Conservation (phyloP, 1,140 invertebrate genomes). For the Stratiolaelaps scimitus region DNA sequence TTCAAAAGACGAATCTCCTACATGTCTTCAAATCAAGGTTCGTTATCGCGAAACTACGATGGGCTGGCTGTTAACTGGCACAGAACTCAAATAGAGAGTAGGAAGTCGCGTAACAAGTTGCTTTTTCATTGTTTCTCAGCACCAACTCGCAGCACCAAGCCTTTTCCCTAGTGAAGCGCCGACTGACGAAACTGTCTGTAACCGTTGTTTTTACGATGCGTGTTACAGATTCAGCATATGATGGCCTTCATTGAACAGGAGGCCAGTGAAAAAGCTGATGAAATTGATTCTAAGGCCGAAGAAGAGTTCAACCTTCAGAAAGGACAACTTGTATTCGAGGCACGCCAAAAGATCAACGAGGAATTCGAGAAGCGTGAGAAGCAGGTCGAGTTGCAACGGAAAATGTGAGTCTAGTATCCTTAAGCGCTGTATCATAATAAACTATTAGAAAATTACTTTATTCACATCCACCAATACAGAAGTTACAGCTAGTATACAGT, state of each 20-base stretch:
- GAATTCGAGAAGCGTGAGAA: conserved; percentile 99
- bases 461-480: no score
- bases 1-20: no score
- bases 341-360: conserved; percentile 97
- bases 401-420: conserved; percentile 61
- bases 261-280: conserved; percentile 99
- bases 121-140: background rate
- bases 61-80: background rate
- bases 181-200: background rate
- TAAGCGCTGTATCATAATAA: no score
- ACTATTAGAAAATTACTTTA: no score
- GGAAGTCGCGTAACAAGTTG: conserved; percentile 33
- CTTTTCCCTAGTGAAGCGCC: conserved; percentile 30
- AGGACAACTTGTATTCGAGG: conserved; percentile 90
- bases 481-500: no score
- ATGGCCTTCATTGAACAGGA: conserved; percentile 99
- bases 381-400: conserved; percentile 96
- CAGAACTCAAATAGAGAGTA: conserved; percentile 22
- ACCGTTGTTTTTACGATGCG: conserved; percentile 30
- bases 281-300: conserved; percentile 90
- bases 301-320: conserved; percentile 99
- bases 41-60: no score
- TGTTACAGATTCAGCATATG: conserved; percentile 92
- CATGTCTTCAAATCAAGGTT: no score
- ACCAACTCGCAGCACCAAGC: background rate